phyloP scores from a whole-genome alignment of 2,113 vertebrate genomes.

The Pandion haliaetus region DNA sequence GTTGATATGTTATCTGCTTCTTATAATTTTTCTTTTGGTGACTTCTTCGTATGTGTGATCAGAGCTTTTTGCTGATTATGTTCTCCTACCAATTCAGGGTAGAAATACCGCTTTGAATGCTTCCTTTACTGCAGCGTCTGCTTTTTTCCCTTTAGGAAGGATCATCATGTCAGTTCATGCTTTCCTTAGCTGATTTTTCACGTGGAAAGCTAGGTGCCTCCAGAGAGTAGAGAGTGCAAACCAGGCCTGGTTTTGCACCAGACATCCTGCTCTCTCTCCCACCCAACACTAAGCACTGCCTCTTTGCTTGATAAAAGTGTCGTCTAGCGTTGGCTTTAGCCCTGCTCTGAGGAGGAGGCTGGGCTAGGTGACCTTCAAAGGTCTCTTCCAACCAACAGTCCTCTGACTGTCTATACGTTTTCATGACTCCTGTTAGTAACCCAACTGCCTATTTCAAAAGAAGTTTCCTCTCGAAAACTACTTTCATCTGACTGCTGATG shows the following conservation, averaged over 20 bases:
- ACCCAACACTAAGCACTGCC: not conserved
- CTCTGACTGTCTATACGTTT: not conserved
- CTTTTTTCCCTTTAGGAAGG: not conserved
- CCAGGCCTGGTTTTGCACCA: not conserved
- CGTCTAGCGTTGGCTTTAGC: not conserved
- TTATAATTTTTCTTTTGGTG: not conserved
- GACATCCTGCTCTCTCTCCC: not conserved
- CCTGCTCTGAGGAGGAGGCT: not conserved
- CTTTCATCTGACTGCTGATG: not conserved
- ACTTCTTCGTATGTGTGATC: not conserved
- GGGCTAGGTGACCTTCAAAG: not conserved
- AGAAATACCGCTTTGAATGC: not conserved
- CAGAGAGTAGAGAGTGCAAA: accelerated
- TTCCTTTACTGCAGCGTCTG: not conserved
- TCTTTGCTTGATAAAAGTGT: not conserved
- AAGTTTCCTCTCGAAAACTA: not conserved
- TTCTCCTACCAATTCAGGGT: not conserved
- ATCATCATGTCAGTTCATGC: not conserved
- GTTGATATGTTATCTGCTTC: not conserved
- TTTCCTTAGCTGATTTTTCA: not conserved
- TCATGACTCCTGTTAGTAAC: not conserved
- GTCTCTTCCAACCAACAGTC: not conserved
- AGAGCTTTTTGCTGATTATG: not conserved
- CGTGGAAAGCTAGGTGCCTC: not conserved
- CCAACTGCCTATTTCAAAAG: not conserved